Base-by-base conservation (phyloP, 1,140 invertebrate species). In the Diachasmimorpha longicaudata region DNA sequence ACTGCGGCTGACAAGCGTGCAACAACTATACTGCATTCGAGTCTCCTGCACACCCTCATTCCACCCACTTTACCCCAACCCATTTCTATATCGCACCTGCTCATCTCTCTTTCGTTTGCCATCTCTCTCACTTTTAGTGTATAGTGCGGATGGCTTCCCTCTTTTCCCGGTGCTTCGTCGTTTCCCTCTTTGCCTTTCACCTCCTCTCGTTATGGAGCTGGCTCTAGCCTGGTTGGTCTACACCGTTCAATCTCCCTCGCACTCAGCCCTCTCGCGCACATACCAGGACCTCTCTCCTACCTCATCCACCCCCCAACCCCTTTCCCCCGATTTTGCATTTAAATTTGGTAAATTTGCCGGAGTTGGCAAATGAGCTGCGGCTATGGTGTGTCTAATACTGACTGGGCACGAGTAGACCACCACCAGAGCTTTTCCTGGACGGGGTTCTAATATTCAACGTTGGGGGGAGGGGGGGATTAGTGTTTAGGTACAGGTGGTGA, bases 341-440 rank as follows among this genome's bases (percentile, higher is more conserved):
- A 87, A 87, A 87, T 87, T 87, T 87, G 82, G 84, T 85, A 86
- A 87, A 87, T 86, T 87, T 86, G 81, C 84, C 85, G 80, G 84
- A 87, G 84, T 87, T 86, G 84, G 85, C 86, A 87, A 87, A 87
- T 87, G 86, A 87, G 86, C 86, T 86, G 86, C 82, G 83, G 84
- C 84, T 82, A 84, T 82, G 76, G 79, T 66, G 68, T 72, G 79
- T 85, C 85, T 87, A 84, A 85, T 85, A 86, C 83, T 79, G 79
- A 78, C 73, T 75, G 74, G 48, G 23, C 67, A 31, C 36, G 21
- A 44, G 75, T 78, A 75, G 71, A 75, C 75, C 74, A 75, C 79
- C 69, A 78, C 79, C 81, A 78, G 80, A 80, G 77, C 84, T 84
- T 84, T 82, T 81, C 58, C 31, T 74, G 13, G 23, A 31, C 21